Evolutionary conservation across 2,797 vertebrate genomes (phyloP), one percentile per base, ranked within the genome.

Genomic region (Hydrolagus colliei): DNA sequence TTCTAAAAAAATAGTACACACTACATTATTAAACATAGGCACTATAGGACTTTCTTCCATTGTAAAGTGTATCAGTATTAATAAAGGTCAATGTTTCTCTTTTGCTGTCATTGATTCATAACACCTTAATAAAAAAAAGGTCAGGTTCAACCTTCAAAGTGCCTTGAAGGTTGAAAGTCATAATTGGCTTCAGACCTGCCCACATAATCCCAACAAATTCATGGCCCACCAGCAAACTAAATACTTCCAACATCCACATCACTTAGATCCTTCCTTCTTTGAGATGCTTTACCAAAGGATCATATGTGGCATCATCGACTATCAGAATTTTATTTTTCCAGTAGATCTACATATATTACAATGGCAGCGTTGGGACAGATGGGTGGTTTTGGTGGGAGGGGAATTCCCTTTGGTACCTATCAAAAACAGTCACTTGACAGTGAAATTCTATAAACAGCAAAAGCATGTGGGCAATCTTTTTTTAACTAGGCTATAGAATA

Each of bases 101-200:
- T 16, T 41, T 84, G 52, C 13, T 77, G 65, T 52, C 79, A 76
- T 18, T 41, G 14, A 82, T 82, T 41, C 65, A 84, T 41, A 12
- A 71, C 65, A 71, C 32, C 32, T 71, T 9, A 71, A 27, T 68
- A 71, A 68, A 76, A 68, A 76, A 52, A 77, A 82, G 77, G 16
- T 84, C 79, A 68, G 14, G 18, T 41, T 84, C 41, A 71, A 84
- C 65, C 79, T 84, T 84, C 79, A 84, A 84, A 68, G 79, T 41
- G 20, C 14, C 14, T n/a, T 82, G 27, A 75, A 59, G 74, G 16
- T 72, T 72, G 71, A 72, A 72, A 72, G 18, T 9, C 35, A 35
- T 63, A 35, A 79, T 80, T 0, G 67, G 67, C 78, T 67, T 14
- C 27, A 35, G 78, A 80, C 27, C 78, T 67, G 22, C 13, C n/a